Evolutionary conservation across 2,888 invertebrate species (phyloP).

Genomic region (Flexamia atlantica): DNA sequence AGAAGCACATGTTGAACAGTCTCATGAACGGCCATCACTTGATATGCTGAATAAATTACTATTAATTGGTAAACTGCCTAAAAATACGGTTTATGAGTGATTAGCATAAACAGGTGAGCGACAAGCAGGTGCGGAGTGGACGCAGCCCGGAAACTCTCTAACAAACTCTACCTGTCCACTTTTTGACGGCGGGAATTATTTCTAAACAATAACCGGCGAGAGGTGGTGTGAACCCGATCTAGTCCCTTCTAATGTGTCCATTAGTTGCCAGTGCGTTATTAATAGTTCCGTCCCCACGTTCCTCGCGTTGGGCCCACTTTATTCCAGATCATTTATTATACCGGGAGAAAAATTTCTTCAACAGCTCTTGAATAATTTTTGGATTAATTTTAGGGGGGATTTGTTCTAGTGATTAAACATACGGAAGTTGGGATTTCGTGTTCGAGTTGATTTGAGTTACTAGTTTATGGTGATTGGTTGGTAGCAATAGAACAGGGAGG

Average conservation of each 20-base stretch:
- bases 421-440: too few relatives aligned
- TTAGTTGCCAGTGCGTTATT: slow-evolving; percentile 49
- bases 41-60: slow-evolving; percentile 62
- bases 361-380: slow-evolving; percentile 14
- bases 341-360: slow-evolving; percentile 19
- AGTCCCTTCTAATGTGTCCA: slow-evolving; percentile 19
- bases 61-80: slow-evolving; percentile 63
- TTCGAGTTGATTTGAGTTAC: too few relatives aligned
- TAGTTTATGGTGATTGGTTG: too few relatives aligned
- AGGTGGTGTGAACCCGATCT: slow-evolving; percentile 31
- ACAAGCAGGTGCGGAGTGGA: not conserved
- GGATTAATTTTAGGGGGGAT: not conserved
- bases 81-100: slow-evolving; percentile 55
- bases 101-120: slow-evolving; percentile 58
- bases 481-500: too few relatives aligned
- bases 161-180: slow-evolving; percentile 45
- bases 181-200: slow-evolving; percentile 35
- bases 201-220: slow-evolving; percentile 1
- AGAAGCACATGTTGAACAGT: slow-evolving; percentile 60
- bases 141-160: slow-evolving; percentile 16
- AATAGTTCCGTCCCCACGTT: slow-evolving; percentile 19
- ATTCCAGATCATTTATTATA: slow-evolving; percentile 43
- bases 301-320: slow-evolving; percentile 10
- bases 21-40: slow-evolving; percentile 50
- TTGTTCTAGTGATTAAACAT: too few relatives aligned